A percentile compares a stretch with the other conserved stretches of the same genome.
Conservation (phyloP, 2,113 vertebrate genomes). For the Macheiramphus alcinus region DNA sequence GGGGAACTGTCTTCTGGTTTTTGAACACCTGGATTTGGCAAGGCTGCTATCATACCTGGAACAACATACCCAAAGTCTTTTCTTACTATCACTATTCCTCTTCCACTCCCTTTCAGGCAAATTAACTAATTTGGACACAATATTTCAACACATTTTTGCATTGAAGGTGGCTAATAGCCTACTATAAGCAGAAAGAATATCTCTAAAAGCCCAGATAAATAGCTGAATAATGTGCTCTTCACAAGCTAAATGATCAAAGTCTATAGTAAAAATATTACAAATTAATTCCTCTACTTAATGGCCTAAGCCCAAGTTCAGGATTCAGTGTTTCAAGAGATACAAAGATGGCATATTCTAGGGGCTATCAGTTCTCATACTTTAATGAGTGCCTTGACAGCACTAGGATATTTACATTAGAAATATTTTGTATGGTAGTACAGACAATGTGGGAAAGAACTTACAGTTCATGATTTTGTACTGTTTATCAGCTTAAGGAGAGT, state of each 20-base stretch:
- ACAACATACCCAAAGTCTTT: neutral
- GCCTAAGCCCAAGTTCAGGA: neutral
- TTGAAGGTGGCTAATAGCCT: neutral
- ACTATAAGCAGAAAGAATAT: neutral
- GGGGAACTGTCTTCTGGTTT: conserved; percentile 26
- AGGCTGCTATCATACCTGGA: neutral
- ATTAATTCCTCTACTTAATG: neutral
- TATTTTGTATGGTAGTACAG: neutral
- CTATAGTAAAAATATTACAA: neutral
- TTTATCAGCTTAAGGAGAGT: neutral
- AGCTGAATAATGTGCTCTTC: neutral
- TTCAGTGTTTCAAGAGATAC: neutral
- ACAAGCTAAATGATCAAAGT: neutral
- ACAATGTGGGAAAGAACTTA: neutral
- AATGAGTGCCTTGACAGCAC: neutral
- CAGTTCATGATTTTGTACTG: neutral
- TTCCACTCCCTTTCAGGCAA: neutral
- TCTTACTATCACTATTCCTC: neutral
- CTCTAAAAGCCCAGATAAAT: neutral
- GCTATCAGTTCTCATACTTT: neutral
- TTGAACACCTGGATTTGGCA: conserved; percentile 53
- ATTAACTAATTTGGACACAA: neutral
- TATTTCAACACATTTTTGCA: neutral
- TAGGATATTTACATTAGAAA: neutral
- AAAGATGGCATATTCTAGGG: neutral